Conservation (phyloP, 1,140 invertebrate species). For the Pseudomyrmex gracilis region DNA sequence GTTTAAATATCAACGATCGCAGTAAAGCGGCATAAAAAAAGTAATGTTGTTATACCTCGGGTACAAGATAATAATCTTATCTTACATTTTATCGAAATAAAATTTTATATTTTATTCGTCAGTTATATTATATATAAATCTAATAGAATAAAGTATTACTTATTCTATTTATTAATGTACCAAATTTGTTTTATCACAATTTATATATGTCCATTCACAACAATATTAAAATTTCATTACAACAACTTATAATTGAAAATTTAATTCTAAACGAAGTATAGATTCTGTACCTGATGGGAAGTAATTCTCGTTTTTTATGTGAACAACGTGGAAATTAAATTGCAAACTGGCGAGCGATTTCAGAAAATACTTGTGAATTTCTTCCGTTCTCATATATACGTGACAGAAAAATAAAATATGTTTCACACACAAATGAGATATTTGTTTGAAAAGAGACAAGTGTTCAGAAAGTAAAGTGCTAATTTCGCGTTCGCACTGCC, state of each 20-base stretch:
- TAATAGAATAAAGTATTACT: background rate
- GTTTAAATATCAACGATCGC: conserved; percentile 1
- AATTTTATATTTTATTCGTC: background rate
- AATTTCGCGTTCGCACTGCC: too few relatives aligned
- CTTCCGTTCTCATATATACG: background rate
- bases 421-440: conserved; percentile 23
- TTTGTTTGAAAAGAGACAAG: too few relatives aligned
- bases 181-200: too few relatives aligned
- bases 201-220: background rate
- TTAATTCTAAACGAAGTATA: background rate
- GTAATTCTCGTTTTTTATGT: conserved; percentile 82
- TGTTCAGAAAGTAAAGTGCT: too few relatives aligned
- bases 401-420: conserved; percentile 16
- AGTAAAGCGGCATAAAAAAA: background rate
- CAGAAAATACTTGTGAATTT: background rate
- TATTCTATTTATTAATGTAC: too few relatives aligned
- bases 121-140: background rate
- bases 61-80: conserved; percentile 28
- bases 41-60: background rate
- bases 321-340: conserved; percentile 71
- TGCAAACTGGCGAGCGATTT: background rate
- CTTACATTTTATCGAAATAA: conserved; percentile 35
- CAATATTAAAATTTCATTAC: background rate
- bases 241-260: background rate
- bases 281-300: conserved; percentile 76